Conservation (phyloP, 1,140 invertebrate species). For the Asobara japonica region DNA sequence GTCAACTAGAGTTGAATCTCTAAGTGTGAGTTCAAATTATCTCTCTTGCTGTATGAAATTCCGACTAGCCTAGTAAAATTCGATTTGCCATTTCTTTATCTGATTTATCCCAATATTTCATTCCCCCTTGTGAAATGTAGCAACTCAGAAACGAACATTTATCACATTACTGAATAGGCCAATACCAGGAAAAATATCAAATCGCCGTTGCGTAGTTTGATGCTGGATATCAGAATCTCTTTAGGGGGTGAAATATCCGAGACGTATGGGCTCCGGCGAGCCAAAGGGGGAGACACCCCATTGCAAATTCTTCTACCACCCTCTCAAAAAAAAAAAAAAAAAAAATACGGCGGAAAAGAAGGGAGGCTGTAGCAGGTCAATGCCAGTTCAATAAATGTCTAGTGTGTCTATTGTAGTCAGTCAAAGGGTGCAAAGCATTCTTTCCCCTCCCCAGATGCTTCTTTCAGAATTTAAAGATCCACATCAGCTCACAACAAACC, state of each 20-base stretch:
- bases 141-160: neutral
- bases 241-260: too few relatives aligned
- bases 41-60: neutral
- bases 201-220: too few relatives aligned
- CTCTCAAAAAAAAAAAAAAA: slow-evolving; percentile 12
- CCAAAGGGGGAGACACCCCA: slow-evolving; percentile 41
- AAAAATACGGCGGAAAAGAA: neutral
- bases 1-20: too few relatives aligned
- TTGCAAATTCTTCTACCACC: slow-evolving; percentile 37
- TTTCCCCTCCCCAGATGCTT: neutral
- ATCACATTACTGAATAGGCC: neutral
- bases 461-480: neutral
- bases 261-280: too few relatives aligned
- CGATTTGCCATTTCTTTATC: neutral
- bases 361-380: neutral
- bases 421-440: neutral
- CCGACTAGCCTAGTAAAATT: too few relatives aligned
- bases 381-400: slow-evolving; percentile 20
- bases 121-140: neutral
- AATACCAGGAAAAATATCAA: neutral
- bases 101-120: neutral
- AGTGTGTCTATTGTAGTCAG: neutral
- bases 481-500: neutral
- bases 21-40: too few relatives aligned
- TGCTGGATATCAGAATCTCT: too few relatives aligned